phyloP scores from a whole-genome alignment of 2,113 vertebrate species.

The Alosa alosa region DNA sequence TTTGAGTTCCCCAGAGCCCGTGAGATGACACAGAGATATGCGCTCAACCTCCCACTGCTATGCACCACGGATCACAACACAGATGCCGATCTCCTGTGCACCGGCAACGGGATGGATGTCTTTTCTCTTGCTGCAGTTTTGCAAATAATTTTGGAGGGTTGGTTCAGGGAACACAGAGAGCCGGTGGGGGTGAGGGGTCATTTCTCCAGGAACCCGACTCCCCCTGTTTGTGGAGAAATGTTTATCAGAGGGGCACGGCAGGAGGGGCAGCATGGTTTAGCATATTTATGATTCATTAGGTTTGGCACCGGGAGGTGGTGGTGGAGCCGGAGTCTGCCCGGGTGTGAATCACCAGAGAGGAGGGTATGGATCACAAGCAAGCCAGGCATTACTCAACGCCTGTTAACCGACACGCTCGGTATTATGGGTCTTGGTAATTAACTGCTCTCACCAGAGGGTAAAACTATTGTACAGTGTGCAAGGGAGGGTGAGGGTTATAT shows the following conservation, averaged over 20 bases:
- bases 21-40: neutral
- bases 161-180: neutral
- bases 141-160: neutral
- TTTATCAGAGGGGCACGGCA: neutral
- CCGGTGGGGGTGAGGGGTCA: neutral
- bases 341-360: neutral
- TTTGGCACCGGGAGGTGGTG: neutral
- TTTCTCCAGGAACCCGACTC: neutral
- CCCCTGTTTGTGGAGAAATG: neutral
- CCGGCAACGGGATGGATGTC: neutral
- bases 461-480: neutral
- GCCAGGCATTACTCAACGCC: neutral
- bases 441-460: neutral
- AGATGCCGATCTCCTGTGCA: neutral
- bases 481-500: neutral
- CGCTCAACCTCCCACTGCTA: neutral
- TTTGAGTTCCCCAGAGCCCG: neutral
- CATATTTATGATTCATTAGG: constrained; percentile 1
- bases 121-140: neutral
- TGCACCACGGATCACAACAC: neutral
- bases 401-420: neutral
- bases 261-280: neutral
- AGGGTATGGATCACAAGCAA: constrained; percentile 7
- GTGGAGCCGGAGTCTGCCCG: neutral
- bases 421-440: neutral